Evolutionary conservation across 2,797 vertebrate species (phyloP), one percentile per base, ranked within the genome.

Genomic region (Pipistrellus pipistrellus): DNA sequence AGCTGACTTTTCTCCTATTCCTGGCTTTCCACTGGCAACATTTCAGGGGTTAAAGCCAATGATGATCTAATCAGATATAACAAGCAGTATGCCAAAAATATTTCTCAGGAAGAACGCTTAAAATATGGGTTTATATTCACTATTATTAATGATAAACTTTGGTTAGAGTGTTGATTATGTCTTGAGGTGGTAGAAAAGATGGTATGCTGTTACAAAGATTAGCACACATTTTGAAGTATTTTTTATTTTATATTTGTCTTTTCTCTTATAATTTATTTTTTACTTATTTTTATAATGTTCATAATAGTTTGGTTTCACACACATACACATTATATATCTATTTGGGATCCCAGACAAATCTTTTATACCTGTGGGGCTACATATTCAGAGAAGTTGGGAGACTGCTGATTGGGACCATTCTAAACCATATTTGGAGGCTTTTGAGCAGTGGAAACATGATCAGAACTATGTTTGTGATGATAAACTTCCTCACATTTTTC

Each of bases 21-120:
- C 27, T 75, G 38, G 25, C 59, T 93, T 86, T 44, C 25, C 14
- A 83, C 80, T 71, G 66, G 25, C 59, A 41, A 81, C 18, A 76
- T 89, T 81, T 80, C 68, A 83, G 35, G 25, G 44, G 20, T 57
- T 77, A 95, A 82, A 93, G 82, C 48, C 71, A 92, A 21, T 30
- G 14, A 80, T 82, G 64, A 88, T 14, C 80, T 94, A 68, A 91
- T 81, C 75, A 77, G n/a, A 87, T 44, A 55, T 2, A 86, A 23
- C 41, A 91, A 95, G 32, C 12, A 57, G 25, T 76, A 73, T 21
- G 6, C 27, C 9, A 88, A 88, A 62, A 83, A 13, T 82, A 87
- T 71, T 88, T 93, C 46, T 87, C 46, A 46, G 32, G 14, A 87
- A 44, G 41, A 78, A 69, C 66, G 21, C 32, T 91, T 89, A 21